Evolutionary conservation across 2,888 invertebrate genomes (phyloP).

Genomic region (Himalopsyche tibetana): DNA sequence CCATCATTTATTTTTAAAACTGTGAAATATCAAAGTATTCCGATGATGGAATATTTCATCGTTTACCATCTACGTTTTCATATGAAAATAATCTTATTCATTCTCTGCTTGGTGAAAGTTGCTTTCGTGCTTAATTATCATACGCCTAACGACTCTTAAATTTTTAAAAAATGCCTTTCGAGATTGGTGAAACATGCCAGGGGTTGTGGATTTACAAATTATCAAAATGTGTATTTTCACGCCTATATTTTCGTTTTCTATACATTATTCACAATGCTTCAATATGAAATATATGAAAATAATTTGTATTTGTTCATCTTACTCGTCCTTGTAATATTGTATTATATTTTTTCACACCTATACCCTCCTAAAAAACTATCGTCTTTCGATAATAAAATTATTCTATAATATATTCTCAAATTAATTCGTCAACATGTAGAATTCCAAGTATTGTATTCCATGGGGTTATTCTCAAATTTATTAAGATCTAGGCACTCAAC

Average conservation of each 20-base stretch:
- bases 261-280: not conserved
- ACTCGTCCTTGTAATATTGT: no score
- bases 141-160: not conserved
- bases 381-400: no score
- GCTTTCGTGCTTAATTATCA: slow-evolving; percentile 64
- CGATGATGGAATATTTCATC: not conserved
- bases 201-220: slow-evolving; percentile 28
- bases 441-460: no score
- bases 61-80: not conserved
- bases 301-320: not conserved
- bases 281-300: not conserved
- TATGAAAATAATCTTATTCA: not conserved
- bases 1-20: not conserved
- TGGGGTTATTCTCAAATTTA: no score
- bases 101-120: slow-evolving; percentile 54
- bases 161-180: not conserved
- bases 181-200: not conserved
- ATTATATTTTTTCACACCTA: no score
- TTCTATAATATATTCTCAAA: no score
- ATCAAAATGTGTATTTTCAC: slow-evolving; percentile 43
- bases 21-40: not conserved
- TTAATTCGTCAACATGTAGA: no score
- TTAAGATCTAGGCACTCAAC: no score
- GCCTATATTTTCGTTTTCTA: slow-evolving; percentile 37
- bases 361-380: no score